Evolutionary conservation across 1,140 invertebrate genomes (phyloP).

Genomic region (Drosophila pectinifera): DNA sequence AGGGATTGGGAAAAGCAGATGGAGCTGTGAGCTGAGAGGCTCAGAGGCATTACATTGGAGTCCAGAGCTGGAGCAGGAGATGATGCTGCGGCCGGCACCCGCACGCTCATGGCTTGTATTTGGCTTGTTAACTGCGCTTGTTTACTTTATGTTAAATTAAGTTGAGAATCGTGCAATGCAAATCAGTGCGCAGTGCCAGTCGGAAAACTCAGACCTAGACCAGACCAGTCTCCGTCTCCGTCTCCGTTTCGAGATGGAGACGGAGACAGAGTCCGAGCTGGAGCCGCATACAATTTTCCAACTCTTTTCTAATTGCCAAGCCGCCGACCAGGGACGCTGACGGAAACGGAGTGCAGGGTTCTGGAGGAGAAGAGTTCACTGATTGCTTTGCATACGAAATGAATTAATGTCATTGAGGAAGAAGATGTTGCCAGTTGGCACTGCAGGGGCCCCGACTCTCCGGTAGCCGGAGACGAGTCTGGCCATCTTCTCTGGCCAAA

Average conservation of each 20-base stretch:
- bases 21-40: constrained; percentile 4
- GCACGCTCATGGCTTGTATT: constrained; percentile 80
- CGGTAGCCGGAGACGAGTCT: constrained; percentile 48
- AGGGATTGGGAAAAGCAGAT: constrained; percentile 40
- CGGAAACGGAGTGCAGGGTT: constrained; percentile 7
- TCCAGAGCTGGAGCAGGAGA: constrained; percentile 23
- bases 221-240: constrained; percentile 23
- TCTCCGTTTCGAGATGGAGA: constrained; percentile 26
- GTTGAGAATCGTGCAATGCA: constrained; percentile 85
- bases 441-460: constrained; percentile 34
- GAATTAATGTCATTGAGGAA: constrained; percentile 84
- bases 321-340: constrained; percentile 26
- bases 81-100: constrained; percentile 59
- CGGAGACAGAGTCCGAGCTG: constrained; percentile 32
- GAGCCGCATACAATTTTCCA: constrained; percentile 78
- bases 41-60: neutral
- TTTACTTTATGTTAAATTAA: constrained; percentile 85
- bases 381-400: constrained; percentile 83
- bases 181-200: constrained; percentile 76
- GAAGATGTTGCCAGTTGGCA: constrained; percentile 74
- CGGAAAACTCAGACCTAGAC: constrained; percentile 57
- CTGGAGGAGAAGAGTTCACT: constrained; percentile 56
- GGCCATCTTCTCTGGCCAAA: neutral
- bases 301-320: constrained; percentile 83
- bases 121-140: constrained; percentile 84